Evolutionary conservation across 1,140 invertebrate species (phyloP), one percentile per base, ranked within the genome.

Genomic region (Bombus superbus): DNA sequence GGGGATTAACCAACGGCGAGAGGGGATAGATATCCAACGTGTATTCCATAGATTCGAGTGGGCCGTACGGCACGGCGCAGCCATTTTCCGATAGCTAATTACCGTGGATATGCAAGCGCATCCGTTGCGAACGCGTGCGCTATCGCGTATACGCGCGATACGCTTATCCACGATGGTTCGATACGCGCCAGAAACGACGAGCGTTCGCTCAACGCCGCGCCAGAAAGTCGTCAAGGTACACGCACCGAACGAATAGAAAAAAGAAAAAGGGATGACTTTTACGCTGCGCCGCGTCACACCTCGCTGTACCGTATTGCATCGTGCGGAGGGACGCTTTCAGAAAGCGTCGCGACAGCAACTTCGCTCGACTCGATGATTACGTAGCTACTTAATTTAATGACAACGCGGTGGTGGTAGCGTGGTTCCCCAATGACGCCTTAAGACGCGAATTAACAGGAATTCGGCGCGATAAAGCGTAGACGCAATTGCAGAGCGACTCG

Each of bases 71-170:
- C 71, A 82, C 85, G 83, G 73, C 79, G 86, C 78, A 77, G 80
- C 83, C 79, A 81, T 80, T 81, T 83, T 69, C 85, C 86, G 86
- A 91, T 90, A 86, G 89, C 89, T 90, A 91, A 91, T 91, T 90
- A 90, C 78, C 89, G 66, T 80, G 86, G 71, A 81, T 86, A 85
- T 77, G 84, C 71, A 72, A 79, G 69, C 38, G 78, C 59, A 68
- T 76, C 77, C 66, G 71, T 81, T 82, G 79, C 75, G 74, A 81
- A 85, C 81, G 83, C 74, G 66, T 71, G 69, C 87, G 77, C 59
- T 79, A 79, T 79, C 76, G 76, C 59, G 42, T 44, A 77, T 62
- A 79, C 78, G 80, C 78, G 74, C 64, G 82, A 71, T 71, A 79
- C 76, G 62, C 68, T 79, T 81, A 73, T 57, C 42, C 84, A 47